A percentile compares a stretch with the other conserved stretches of the same genome.
These are phyloP conservation scores for Tretioscincus oriximinensis DNA, from an alignment of 2,113 vertebrate genomes.

Conservation along the genomic window DNA sequence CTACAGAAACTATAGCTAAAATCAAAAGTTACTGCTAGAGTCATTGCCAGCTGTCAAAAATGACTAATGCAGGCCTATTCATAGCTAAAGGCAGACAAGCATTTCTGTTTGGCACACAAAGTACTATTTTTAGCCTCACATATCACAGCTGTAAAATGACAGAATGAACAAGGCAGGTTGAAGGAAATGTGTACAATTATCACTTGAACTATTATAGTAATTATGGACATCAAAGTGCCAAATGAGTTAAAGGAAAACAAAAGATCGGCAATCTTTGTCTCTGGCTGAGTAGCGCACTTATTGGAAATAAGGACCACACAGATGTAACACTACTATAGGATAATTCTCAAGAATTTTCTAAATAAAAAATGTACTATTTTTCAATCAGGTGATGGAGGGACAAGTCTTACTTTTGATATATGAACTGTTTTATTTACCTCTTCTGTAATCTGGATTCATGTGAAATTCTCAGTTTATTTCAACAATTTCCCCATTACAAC, in stretches of 20 bases:
- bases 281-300: constrained; percentile 17
- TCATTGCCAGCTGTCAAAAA: not conserved
- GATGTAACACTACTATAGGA: constrained; percentile 1
- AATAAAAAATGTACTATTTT: constrained; percentile 14
- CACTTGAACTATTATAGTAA: constrained; percentile 26
- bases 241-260: constrained; percentile 44
- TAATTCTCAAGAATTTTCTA: constrained; percentile 22
- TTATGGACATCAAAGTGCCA: constrained; percentile 38
- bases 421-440: not conserved
- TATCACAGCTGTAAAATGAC: constrained; percentile 32
- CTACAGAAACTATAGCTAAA: constrained; percentile 16
- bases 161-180: constrained; percentile 38
- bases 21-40: constrained; percentile 35
- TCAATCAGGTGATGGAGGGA: constrained; percentile 9
- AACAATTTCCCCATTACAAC: too few species aligned
- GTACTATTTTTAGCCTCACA: constrained; percentile 16
- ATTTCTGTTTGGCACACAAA: constrained; percentile 38
- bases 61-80: constrained; percentile 11
- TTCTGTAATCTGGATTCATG: not conserved
- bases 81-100: constrained; percentile 16
- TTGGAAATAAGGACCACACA: constrained; percentile 14
- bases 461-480: not conserved
- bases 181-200: constrained; percentile 40
- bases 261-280: constrained; percentile 30
- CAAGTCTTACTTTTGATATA: not conserved